Base-by-base conservation (phyloP, 1,140 invertebrate genomes). In the Drosophila obscura region DNA sequence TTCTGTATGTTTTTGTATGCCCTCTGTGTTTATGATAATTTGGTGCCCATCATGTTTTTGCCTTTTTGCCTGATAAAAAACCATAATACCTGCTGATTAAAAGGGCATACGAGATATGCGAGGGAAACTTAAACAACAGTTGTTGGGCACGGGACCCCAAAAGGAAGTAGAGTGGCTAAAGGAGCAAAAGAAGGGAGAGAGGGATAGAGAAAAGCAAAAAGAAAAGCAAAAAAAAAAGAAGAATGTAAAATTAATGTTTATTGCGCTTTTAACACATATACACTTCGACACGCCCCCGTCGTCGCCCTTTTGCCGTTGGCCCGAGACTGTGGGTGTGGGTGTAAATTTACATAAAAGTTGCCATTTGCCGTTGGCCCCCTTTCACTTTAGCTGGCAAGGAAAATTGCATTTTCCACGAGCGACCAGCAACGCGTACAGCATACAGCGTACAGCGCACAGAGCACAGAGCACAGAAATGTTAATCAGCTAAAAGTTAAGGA, bases 251-350 rank as follows among this genome's bases (percentile, higher is more conserved):
- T 88, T 88, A 88, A 83, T 88, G 84, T 88, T 83, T 80, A 88
- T 89, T 83, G 84, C 80, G 76, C 83, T 83, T 77, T 88, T 88
- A 88, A 79, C 83, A 83, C 84, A 87, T 88, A 83, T 57, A 87
- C 82, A 88, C 79, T 73, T 88, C 71, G 71, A 50, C 71, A 79
- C 64, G 46, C 53, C 53, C 53, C 48, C 57, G 19, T 19, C 45
- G 64, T 35, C 35, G 35, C 35, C 35, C 35, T 39, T 39, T 39
- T 13, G 35, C 4, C 3, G 35, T 4, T 13, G 4, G 35, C 35
- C 44, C 65, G 56, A 49, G 46, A 48, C 28, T 31, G 57, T 41
- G 60, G 63, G 35, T 31, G 57, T 41, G 60, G 63, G 60, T 82
- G 82, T 78, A 87, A 78, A 87, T 87, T 85, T 85, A 81, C 81